Evolutionary conservation across 2,113 vertebrate species (phyloP).

Genomic region (Tyrannus savana): DNA sequence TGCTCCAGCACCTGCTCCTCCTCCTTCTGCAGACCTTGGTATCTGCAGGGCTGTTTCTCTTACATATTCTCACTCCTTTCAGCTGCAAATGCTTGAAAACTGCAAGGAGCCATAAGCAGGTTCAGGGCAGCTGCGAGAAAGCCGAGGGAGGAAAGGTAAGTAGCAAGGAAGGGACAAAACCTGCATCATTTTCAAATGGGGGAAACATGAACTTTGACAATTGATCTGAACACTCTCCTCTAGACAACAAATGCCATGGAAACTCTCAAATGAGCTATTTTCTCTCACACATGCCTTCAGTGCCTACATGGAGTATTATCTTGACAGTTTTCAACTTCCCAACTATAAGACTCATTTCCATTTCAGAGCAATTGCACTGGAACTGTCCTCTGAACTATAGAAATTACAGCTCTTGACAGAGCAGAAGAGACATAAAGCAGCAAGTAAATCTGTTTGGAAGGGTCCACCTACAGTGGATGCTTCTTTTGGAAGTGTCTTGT

Average conservation of each 20-base stretch:
- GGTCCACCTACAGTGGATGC: background rate
- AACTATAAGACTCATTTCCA: background rate
- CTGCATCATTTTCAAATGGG: background rate
- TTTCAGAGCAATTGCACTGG: background rate
- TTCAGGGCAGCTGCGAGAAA: background rate
- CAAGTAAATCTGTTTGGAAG: background rate
- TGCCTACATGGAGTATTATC: background rate
- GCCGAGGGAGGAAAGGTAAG: background rate
- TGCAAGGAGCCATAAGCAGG: background rate
- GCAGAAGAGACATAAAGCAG: background rate
- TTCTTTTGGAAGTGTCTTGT: background rate
- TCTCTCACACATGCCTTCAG: background rate
- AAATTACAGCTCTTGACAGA: background rate
- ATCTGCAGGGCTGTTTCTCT: background rate
- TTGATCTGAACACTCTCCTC: background rate
- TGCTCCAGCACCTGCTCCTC: background rate
- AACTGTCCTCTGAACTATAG: background rate
- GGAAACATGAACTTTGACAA: background rate
- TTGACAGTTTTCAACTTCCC: background rate
- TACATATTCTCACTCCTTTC: background rate
- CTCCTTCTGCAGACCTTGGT: background rate
- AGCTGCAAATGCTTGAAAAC: background rate
- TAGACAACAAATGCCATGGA: background rate
- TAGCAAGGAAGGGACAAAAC: background rate
- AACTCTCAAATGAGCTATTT: background rate